Conservation (phyloP, 2,797 vertebrate genomes). For the Botia kubotai region DNA sequence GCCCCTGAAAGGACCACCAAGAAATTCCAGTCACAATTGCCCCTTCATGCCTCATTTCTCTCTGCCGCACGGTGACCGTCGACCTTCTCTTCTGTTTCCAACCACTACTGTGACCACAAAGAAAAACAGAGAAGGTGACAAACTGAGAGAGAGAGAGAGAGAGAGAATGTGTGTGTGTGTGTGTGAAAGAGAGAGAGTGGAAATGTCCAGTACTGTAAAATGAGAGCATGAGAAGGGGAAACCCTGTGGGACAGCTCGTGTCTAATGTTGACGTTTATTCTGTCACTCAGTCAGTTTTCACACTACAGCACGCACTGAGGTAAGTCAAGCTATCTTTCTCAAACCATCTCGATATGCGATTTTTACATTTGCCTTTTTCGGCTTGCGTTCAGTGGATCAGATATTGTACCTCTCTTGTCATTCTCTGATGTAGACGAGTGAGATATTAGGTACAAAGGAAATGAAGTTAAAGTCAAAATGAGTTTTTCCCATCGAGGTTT, state of each 20-base stretch:
- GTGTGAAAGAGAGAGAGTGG: neutral
- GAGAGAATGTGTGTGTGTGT: neutral
- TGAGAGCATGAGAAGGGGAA: slow-evolving; percentile 65
- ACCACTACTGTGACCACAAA: slow-evolving; percentile 52
- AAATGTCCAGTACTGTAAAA: slow-evolving; percentile 36
- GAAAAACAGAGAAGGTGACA: neutral
- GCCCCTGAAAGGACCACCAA: neutral
- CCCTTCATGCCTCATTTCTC: neutral
- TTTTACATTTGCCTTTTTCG: neutral
- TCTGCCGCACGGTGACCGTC: slow-evolving; percentile 7
- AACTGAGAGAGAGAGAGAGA: slow-evolving; percentile 19
- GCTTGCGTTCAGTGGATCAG: neutral
- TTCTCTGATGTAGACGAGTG: neutral
- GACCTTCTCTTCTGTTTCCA: slow-evolving; percentile 56
- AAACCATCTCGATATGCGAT: neutral
- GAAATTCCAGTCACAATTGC: slow-evolving; percentile 3
- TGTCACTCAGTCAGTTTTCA: slow-evolving; percentile 30
- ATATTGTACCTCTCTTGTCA: neutral
- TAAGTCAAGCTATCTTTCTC: slow-evolving; percentile 48
- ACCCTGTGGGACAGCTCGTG: slow-evolving; percentile 61
- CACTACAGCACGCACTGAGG: slow-evolving; percentile 60
- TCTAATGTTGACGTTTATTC: slow-evolving; percentile 26
- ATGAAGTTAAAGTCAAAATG: too few relatives aligned
- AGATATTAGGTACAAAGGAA: neutral
- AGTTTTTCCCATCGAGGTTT: neutral